Percentiles rank a stretch among this genome's conserved stretches.
These are phyloP conservation scores for Acipenser oxyrinchus DNA, from an alignment of 2,797 vertebrate species.

Conservation along the genomic window DNA sequence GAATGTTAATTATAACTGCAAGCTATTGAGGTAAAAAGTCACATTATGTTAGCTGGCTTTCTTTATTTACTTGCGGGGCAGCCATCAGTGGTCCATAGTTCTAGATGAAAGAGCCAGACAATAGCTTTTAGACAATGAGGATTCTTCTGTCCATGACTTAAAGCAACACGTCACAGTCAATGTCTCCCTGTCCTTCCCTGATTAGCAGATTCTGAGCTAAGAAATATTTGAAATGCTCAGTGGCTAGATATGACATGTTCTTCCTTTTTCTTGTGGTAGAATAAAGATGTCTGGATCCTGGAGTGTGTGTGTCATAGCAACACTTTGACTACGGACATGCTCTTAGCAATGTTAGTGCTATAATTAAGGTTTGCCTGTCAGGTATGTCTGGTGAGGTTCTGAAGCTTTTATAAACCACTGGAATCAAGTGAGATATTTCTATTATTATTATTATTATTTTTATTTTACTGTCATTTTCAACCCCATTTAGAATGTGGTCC, in stretches of 20 bases:
- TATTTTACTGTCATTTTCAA: neutral
- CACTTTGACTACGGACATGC: neutral
- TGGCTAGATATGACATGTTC: constrained; percentile 10
- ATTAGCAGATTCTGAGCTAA: constrained; percentile 1
- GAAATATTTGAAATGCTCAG: constrained; percentile 19
- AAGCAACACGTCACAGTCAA: constrained; percentile 1
- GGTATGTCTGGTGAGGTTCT: neutral
- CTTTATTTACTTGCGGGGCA: no score
- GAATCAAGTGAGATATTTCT: neutral
- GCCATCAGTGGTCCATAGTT: neutral
- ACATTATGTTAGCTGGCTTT: no score
- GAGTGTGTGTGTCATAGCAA: constrained; percentile 12
- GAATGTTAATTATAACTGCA: no score
- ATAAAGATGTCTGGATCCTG: constrained; percentile 1
- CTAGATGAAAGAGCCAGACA: neutral
- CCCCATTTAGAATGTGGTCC: no score
- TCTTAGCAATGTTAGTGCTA: neutral
- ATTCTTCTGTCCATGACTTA: constrained; percentile 4
- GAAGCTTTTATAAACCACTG: neutral
- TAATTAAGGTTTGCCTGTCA: neutral
- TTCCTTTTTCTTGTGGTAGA: constrained; percentile 8
- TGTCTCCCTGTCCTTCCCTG: neutral
- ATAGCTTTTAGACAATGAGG: neutral
- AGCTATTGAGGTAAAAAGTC: no score
- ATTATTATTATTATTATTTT: neutral